These are phyloP conservation scores for Tetragonisca angustula DNA, from an alignment of 2,888 invertebrate genomes.

Conservation along the genomic window DNA sequence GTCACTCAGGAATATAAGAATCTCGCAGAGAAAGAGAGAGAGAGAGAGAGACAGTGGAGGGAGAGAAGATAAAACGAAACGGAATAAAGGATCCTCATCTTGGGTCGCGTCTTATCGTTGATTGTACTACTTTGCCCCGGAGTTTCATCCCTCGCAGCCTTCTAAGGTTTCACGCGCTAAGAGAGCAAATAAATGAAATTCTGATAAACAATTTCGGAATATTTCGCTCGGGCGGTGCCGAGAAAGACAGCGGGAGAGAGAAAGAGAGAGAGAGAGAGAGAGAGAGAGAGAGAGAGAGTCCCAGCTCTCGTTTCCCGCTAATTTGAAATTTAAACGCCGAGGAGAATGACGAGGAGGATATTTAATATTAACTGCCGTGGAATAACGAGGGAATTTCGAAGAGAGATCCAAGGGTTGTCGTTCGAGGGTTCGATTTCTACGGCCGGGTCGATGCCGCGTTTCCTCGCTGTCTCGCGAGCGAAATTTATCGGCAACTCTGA, in stretches of 20 bases:
- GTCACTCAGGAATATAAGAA: conserved; percentile 55
- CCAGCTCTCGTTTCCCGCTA: neutral
- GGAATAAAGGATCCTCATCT: conserved; percentile 49
- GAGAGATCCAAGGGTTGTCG: neutral
- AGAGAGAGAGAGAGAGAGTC: too few species aligned
- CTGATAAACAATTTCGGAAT: conserved; percentile 44
- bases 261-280: too few species aligned
- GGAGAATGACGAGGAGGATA: neutral
- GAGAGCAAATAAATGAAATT: conserved; percentile 34
- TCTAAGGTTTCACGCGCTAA: conserved; percentile 29
- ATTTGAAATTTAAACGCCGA: neutral
- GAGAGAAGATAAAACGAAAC: conserved; percentile 49
- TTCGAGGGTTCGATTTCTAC: neutral
- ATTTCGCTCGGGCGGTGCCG: neutral
- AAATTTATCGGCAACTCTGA: neutral
- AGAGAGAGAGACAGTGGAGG: too few species aligned
- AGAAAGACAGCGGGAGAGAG: too few species aligned
- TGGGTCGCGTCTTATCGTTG: conserved; percentile 50
- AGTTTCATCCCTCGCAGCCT: conserved; percentile 17
- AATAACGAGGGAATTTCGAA: neutral
- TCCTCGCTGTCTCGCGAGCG: too few species aligned
- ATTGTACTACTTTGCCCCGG: conserved; percentile 46
- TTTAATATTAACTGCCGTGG: neutral
- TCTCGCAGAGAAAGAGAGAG: conserved; percentile 18
- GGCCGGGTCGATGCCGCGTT: neutral